These are phyloP conservation scores for Neolamprologus ventralis DNA, from an alignment of 2,113 vertebrate species.

Conservation along the genomic window DNA sequence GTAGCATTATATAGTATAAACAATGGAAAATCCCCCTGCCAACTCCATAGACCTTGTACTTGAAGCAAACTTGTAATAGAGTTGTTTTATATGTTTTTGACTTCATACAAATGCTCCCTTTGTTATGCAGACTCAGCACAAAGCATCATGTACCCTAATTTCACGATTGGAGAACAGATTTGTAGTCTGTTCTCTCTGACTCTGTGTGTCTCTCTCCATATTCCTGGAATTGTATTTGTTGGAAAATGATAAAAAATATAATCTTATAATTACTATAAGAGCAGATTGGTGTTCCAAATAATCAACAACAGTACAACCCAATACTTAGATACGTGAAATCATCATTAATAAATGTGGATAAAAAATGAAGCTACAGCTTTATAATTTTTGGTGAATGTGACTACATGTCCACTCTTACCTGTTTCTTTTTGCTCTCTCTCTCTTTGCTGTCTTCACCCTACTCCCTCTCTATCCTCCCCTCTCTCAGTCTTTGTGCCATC, in stretches of 20 bases:
- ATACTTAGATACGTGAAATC: not conserved
- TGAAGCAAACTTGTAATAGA: not conserved
- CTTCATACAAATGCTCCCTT: not conserved
- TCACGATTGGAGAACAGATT: not conserved
- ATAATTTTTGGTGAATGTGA: not conserved
- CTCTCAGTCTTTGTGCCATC: not conserved
- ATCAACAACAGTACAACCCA: not conserved
- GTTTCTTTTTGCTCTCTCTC: not conserved
- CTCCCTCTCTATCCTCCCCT: not conserved
- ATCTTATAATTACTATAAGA: not conserved
- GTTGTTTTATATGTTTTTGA: not conserved
- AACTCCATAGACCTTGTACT: not conserved
- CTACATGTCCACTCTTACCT: not conserved
- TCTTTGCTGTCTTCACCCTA: not conserved
- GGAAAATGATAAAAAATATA: not conserved
- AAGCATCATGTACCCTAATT: not conserved
- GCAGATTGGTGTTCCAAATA: not conserved
- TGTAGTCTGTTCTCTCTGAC: not conserved
- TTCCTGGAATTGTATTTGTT: not conserved
- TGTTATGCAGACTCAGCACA: not conserved
- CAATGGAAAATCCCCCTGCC: not conserved
- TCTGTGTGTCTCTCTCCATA: not conserved
- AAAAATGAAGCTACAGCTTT: not conserved
- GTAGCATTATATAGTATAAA: not conserved
- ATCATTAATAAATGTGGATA: not conserved